phyloP scores from a whole-genome alignment of 2,888 invertebrate species.

The Pogonocherus hispidulus region DNA sequence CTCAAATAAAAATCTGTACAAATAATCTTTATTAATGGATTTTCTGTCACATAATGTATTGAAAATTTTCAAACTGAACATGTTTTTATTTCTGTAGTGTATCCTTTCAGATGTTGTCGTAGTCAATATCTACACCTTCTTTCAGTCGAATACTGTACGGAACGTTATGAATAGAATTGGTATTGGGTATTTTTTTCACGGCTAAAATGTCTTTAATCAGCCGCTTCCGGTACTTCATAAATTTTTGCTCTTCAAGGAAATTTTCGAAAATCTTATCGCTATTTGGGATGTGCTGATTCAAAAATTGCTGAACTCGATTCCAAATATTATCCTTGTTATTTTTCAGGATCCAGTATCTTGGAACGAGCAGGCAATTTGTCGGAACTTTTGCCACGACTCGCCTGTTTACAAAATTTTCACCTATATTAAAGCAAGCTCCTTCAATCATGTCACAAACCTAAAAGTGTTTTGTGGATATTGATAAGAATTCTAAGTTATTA shows the following conservation, averaged over 20 bases:
- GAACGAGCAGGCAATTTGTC: slow-evolving; percentile 78
- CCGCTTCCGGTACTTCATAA: slow-evolving; percentile 72
- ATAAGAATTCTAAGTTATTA: too few relatives aligned
- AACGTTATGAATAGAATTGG: slow-evolving; percentile 75
- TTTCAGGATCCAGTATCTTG: slow-evolving; percentile 79
- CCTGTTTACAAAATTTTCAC: slow-evolving; percentile 76
- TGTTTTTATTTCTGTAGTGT: too few relatives aligned
- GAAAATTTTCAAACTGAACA: too few relatives aligned
- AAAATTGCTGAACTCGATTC: slow-evolving; percentile 74
- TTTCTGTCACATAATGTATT: too few relatives aligned
- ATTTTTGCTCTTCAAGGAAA: slow-evolving; percentile 72
- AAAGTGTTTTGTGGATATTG: slow-evolving; percentile 33
- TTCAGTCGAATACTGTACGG: slow-evolving; percentile 77
- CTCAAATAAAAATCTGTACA: too few relatives aligned
- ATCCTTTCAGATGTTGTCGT: too few relatives aligned
- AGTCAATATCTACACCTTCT: slow-evolving; percentile 61
- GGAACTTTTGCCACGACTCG: slow-evolving; percentile 76
- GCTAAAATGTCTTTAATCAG: slow-evolving; percentile 70
- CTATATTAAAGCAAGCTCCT: slow-evolving; percentile 79
- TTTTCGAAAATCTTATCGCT: slow-evolving; percentile 72
- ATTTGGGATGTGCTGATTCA: slow-evolving; percentile 74
- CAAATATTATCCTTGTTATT: slow-evolving; percentile 78
- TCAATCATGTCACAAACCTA: slow-evolving; percentile 72
- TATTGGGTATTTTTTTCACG: slow-evolving; percentile 70
- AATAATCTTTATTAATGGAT: too few relatives aligned